Percentiles rank a stretch among this genome's conserved stretches.
Evolutionary conservation across 1,140 invertebrate genomes (phyloP).

Genomic region (Ceratosolen fusciceps): DNA sequence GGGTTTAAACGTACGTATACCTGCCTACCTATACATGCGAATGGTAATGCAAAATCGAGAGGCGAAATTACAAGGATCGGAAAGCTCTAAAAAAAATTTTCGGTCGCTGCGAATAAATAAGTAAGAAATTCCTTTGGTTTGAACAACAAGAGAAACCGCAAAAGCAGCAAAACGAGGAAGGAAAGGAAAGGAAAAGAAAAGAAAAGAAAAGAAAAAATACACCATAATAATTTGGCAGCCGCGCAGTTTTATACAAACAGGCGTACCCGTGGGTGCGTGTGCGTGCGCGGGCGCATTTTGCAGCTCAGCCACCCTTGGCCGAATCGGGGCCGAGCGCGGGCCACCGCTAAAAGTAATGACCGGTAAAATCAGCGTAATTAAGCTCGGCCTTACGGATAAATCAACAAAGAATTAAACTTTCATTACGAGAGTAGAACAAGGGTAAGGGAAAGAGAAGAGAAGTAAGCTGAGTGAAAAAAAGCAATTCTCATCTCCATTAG

Average conservation of each 20-base stretch:
- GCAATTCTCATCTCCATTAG: slow-evolving; percentile 28
- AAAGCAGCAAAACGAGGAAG: too few relatives aligned
- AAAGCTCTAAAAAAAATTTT: neutral
- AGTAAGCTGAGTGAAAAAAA: slow-evolving; percentile 19
- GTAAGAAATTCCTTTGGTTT: slow-evolving; percentile 16
- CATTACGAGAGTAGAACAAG: slow-evolving; percentile 13
- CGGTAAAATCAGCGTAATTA: slow-evolving; percentile 34
- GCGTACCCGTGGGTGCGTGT: too few relatives aligned
- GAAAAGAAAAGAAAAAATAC: slow-evolving; percentile 22
- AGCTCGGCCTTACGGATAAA: slow-evolving; percentile 31
- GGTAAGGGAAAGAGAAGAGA: neutral
- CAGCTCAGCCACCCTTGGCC: neutral
- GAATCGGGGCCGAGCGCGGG: neutral
- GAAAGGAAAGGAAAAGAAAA: too few relatives aligned
- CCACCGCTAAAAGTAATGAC: slow-evolving; percentile 23
- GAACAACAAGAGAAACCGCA: slow-evolving; percentile 23
- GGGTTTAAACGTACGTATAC: neutral
- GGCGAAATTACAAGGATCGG: neutral
- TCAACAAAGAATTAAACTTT: slow-evolving; percentile 43
- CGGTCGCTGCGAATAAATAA: neutral
- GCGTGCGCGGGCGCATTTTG: neutral
- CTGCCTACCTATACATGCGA: slow-evolving; percentile 5
- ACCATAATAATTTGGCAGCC: neutral
- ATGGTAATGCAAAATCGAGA: too few relatives aligned
- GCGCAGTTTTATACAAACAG: too few relatives aligned